Evolutionary conservation across 2,888 invertebrate genomes (phyloP), one percentile per base, ranked within the genome.

Genomic region (Theretra japonica): DNA sequence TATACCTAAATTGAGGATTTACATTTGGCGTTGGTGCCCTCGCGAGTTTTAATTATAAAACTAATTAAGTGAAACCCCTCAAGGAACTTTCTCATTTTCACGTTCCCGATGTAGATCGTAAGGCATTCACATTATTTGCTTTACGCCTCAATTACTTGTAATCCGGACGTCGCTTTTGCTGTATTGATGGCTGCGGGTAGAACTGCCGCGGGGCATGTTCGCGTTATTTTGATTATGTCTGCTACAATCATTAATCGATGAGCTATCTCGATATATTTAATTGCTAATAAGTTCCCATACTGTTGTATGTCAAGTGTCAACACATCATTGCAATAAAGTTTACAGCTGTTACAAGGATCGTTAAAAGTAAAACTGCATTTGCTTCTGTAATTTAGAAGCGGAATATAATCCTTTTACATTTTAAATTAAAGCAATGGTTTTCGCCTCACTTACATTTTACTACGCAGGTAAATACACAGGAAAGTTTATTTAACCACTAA

Each of bases 61-160:
- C 41, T 65, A 65, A 65, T 65, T 48, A 65, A 65, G 65, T 65
- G 41, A 65, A 41, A 23, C 41, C 65, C 48, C 23, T 41, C 23
- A 65, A 65, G 48, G 48, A 65, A 65, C 65, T 65, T 65, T 65
- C 65, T 65, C 65, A 48, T 62, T 41, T 33, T 65, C 41, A 48
- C 65, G 48, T 48, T 48, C 6, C 65, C 53, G 19, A 6, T 41
- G 65, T 65, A 65, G 53, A 70, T 70, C 17, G 56, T 33, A 58
- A 19, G 41, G 21, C 30, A 70, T 70, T 33, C 57, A 57, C 25
- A 70, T 70, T 41, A 74, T 76, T 75, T 76, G 75, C 77, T 76
- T 73, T 73, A 70, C 71, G 73, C 74, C 72, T 79, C 75, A 57
- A 77, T 76, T 75, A 73, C 72, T 70, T 57, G 58, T 70, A 70